A percentile compares a stretch with the other conserved stretches of the same genome.
Evolutionary conservation across 53 echinoderm and acorn worm genomes (phyloP).

Genomic region (Holothuria scabra): DNA sequence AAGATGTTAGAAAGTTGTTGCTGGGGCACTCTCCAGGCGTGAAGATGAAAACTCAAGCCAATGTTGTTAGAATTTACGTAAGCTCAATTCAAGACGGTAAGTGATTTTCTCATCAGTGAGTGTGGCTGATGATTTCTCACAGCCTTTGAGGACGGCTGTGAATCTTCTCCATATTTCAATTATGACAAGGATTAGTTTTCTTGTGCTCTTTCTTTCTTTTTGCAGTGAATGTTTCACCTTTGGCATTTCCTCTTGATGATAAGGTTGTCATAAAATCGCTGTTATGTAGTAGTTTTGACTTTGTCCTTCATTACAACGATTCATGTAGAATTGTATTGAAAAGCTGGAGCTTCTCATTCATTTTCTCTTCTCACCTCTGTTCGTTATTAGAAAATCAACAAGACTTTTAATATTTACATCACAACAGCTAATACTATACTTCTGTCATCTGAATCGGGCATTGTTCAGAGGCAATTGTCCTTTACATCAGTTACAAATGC

Average conservation of each 20-base stretch:
- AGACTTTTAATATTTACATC: too few relatives aligned
- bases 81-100: constrained; percentile 90
- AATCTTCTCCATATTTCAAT: background rate
- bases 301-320: too few relatives aligned
- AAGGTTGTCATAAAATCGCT: too few relatives aligned
- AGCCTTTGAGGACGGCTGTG: background rate
- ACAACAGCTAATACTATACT: too few relatives aligned
- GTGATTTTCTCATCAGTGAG: constrained; percentile 28
- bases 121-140: background rate
- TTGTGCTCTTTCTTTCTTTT: background rate
- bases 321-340: too few relatives aligned
- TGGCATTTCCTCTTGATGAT: constrained; percentile 8
- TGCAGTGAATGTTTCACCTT: constrained; percentile 21
- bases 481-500: too few relatives aligned
- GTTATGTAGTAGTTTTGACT: too few relatives aligned
- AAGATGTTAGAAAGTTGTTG: constrained; percentile 85
- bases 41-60: constrained; percentile 72
- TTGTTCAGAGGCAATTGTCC: too few relatives aligned
- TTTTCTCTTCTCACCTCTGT: too few relatives aligned
- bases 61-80: constrained; percentile 86
- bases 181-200: background rate
- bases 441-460: too few relatives aligned
- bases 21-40: constrained; percentile 75
- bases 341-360: too few relatives aligned
- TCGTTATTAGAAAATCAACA: too few relatives aligned